phyloP scores from a whole-genome alignment of 2,113 vertebrate species.

The Erythrocercus mccallii region DNA sequence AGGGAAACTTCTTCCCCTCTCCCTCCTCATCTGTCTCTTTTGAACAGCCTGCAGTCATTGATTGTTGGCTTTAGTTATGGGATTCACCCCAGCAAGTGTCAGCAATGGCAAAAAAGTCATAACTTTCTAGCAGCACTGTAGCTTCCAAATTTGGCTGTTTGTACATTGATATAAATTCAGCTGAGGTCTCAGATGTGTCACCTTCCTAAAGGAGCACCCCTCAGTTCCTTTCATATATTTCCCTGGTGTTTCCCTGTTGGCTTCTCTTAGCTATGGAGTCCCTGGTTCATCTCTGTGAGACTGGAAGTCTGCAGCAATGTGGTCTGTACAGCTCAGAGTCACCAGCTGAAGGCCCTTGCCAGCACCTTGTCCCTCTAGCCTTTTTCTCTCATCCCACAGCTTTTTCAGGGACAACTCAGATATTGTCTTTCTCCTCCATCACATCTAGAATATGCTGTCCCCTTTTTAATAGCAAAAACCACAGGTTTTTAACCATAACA shows the following conservation, averaged over 20 bases:
- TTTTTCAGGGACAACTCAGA: background rate
- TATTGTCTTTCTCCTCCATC: background rate
- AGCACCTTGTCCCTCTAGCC: background rate
- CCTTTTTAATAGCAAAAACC: background rate
- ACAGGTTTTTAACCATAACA: background rate
- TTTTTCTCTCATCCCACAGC: background rate
- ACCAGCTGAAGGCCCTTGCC: too few relatives aligned
- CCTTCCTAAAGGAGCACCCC: background rate
- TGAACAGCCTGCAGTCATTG: background rate
- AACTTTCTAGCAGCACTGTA: background rate
- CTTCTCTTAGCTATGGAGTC: too few relatives aligned
- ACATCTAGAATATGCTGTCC: background rate
- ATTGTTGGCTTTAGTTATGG: background rate
- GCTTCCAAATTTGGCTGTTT: background rate
- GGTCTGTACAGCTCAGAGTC: background rate
- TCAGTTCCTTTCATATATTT: background rate
- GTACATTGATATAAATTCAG: background rate
- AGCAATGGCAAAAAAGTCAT: background rate
- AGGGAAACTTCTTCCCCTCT: background rate
- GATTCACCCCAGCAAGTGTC: background rate
- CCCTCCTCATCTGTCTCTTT: background rate
- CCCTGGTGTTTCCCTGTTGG: background rate
- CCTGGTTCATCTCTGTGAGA: fast-evolving
- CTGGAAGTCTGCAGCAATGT: background rate
- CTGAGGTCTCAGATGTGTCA: background rate